Evolutionary conservation across 2,888 invertebrate genomes (phyloP).

Genomic region (Lypha dubia): DNA sequence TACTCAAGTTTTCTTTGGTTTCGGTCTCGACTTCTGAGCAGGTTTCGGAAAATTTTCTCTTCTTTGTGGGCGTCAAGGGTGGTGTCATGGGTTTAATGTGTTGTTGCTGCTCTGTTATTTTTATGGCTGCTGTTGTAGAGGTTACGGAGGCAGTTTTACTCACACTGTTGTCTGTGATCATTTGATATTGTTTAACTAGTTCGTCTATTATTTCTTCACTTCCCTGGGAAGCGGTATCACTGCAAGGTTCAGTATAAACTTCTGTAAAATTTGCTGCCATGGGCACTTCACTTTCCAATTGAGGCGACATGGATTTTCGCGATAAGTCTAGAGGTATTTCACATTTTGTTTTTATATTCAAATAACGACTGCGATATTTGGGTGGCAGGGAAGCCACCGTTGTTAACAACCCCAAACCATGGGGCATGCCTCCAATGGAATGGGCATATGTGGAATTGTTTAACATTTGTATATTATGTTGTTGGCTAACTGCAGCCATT

Average conservation of each 20-base stretch:
- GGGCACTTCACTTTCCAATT: conserved; percentile 76
- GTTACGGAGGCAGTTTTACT: neutral
- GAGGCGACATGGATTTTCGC: conserved; percentile 84
- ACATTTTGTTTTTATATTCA: conserved; percentile 81
- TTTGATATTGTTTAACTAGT: conserved; percentile 49
- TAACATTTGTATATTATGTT: conserved; percentile 78
- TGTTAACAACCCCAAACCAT: conserved; percentile 82
- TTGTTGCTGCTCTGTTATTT: conserved; percentile 39
- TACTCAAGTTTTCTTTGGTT: conserved; percentile 69
- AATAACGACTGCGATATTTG: conserved; percentile 83
- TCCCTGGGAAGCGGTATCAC: conserved; percentile 60
- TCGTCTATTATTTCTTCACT: conserved; percentile 67
- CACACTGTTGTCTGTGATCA: conserved; percentile 16
- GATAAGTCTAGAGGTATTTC: conserved; percentile 89
- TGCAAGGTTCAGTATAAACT: conserved; percentile 76
- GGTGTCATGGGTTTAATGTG: conserved; percentile 87
- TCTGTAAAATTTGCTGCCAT: conserved; percentile 78
- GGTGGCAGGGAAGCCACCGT: conserved; percentile 83
- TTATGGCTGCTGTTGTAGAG: neutral
- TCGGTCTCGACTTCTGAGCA: conserved; percentile 72
- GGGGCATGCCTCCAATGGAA: conserved; percentile 77
- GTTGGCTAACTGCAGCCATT: conserved; percentile 72
- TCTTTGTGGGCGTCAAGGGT: conserved; percentile 88
- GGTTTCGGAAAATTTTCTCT: conserved; percentile 77
- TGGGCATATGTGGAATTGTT: conserved; percentile 72